A percentile compares a stretch with the other conserved stretches of the same genome.
These are phyloP conservation scores for Eupithecia subfuscata DNA, from an alignment of 2,888 invertebrate genomes.

Conservation along the genomic window DNA sequence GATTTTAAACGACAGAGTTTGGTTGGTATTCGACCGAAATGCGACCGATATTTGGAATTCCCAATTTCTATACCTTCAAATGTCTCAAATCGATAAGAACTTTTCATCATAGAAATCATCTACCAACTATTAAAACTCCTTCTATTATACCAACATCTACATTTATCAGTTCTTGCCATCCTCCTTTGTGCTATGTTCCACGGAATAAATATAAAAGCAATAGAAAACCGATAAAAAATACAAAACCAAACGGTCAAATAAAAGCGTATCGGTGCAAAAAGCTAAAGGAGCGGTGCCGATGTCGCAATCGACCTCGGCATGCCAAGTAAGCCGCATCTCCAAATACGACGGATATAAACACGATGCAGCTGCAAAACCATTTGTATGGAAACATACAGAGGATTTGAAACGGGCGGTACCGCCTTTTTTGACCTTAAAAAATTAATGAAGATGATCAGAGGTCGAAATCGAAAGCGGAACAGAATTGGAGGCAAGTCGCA, in stretches of 20 bases:
- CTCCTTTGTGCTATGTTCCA: not conserved
- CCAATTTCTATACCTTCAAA: not conserved
- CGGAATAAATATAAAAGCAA: not conserved
- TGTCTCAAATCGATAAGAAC: not conserved
- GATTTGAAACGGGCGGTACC: not conserved
- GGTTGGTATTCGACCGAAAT: not conserved
- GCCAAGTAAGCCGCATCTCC: constrained; percentile 39
- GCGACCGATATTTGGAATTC: not conserved
- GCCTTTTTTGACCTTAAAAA: not conserved
- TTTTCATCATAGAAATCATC: not conserved
- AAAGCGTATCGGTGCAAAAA: constrained; percentile 18
- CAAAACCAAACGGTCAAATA: constrained; percentile 10
- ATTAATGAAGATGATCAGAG: not conserved
- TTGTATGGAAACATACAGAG: constrained; percentile 25
- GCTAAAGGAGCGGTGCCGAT: constrained; percentile 20
- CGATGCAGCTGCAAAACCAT: constrained; percentile 34
- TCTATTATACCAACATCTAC: too few relatives aligned
- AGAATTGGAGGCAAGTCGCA: not conserved
- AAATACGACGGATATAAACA: constrained; percentile 36
- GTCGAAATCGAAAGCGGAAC: not conserved
- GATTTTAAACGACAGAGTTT: not conserved
- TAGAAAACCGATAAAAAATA: not conserved
- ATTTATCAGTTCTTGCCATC: not conserved
- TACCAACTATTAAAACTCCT: not conserved
- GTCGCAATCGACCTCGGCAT: constrained; percentile 38